Evolutionary conservation across 2,888 invertebrate genomes (phyloP).

Genomic region (Lithophane semibrunnea): DNA sequence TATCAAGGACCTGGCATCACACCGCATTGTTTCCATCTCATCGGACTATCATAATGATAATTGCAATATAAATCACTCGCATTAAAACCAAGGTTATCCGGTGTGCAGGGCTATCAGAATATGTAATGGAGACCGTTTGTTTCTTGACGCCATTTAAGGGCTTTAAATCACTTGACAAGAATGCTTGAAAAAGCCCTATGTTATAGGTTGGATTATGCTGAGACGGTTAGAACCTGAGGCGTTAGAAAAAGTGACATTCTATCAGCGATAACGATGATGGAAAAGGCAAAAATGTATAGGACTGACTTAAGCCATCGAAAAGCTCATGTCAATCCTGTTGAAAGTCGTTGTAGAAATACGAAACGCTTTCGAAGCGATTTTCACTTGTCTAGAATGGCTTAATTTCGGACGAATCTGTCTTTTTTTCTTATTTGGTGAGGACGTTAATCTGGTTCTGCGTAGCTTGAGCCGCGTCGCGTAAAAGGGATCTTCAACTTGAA

Average conservation of each 20-base stretch:
- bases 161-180: conserved; percentile 7
- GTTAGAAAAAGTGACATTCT: too few relatives aligned
- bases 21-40: conserved; percentile 66
- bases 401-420: neutral
- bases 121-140: conserved; percentile 26
- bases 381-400: too few relatives aligned
- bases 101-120: conserved; percentile 54
- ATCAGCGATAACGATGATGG: too few relatives aligned
- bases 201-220: neutral
- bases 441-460: too few relatives aligned
- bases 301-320: too few relatives aligned
- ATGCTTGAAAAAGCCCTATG: neutral
- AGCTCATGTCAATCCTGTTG: too few relatives aligned
- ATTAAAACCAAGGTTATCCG: conserved; percentile 72
- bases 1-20: conserved; percentile 58
- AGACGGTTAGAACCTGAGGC: neutral
- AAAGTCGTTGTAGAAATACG: too few relatives aligned
- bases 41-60: conserved; percentile 69
- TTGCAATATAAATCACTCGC: conserved; percentile 71
- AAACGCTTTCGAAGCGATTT: too few relatives aligned
- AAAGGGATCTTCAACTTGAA: too few relatives aligned
- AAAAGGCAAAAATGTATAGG: too few relatives aligned
- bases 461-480: too few relatives aligned
- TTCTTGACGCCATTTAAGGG: neutral
- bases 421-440: too few relatives aligned